Percentiles rank a stretch among this genome's conserved stretches.
phyloP scores from a whole-genome alignment of 2,797 vertebrate species.

The Acanthis flammea region DNA sequence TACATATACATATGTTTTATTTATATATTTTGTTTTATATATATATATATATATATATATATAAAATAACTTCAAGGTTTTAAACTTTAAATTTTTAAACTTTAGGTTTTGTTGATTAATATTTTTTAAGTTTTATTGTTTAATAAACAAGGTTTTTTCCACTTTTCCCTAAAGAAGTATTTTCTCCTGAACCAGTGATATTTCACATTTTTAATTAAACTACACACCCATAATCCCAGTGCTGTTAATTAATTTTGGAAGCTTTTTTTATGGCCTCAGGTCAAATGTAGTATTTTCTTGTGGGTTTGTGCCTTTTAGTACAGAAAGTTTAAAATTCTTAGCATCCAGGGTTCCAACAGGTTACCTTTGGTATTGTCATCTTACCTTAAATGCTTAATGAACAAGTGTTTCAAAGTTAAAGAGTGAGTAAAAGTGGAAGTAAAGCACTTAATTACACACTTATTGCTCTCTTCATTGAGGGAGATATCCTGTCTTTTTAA shows the following conservation, averaged over 20 bases:
- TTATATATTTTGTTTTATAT: too few species aligned
- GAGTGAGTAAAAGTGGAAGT: background rate
- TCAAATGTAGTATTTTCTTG: background rate
- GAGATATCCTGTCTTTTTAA: background rate
- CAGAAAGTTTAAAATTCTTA: background rate
- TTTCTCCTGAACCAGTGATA: background rate
- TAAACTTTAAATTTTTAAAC: background rate
- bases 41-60: too few species aligned
- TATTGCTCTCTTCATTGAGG: background rate
- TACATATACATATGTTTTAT: too few species aligned
- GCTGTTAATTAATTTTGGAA: background rate
- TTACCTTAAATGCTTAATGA: background rate
- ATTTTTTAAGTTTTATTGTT: background rate
- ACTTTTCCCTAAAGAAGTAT: background rate
- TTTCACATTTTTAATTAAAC: background rate
- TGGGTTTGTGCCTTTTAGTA: background rate
- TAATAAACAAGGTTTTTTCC: background rate
- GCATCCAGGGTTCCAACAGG: background rate
- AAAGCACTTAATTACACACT: background rate
- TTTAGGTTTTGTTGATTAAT: background rate
- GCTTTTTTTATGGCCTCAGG: background rate
- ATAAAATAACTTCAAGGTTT: background rate
- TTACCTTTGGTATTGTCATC: background rate
- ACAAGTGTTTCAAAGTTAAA: background rate
- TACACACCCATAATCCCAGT: background rate